Percentiles rank a stretch among this genome's conserved stretches.
Evolutionary conservation across 2,113 vertebrate genomes (phyloP).

Genomic region (Cyanoramphus novaezelandiae): DNA sequence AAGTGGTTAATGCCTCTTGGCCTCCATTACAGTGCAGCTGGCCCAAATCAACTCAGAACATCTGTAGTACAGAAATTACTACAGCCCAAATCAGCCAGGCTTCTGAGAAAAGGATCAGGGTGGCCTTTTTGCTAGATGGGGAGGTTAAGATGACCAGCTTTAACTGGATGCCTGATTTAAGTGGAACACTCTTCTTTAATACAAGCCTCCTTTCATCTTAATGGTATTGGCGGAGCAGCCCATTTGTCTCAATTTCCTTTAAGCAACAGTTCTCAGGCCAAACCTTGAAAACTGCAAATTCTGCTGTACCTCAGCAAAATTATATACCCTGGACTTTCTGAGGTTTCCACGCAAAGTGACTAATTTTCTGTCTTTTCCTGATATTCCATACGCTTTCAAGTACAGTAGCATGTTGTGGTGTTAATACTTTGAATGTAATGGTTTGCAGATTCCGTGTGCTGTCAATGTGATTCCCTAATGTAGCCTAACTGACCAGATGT

Average conservation of each 20-base stretch:
- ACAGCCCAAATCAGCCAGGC: neutral
- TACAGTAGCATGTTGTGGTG: neutral
- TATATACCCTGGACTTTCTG: neutral
- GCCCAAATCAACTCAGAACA: neutral
- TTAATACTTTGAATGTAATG: neutral
- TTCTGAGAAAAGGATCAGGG: neutral
- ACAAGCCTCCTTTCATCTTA: constrained; percentile 35
- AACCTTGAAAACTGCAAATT: constrained; percentile 23
- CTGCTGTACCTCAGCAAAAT: neutral
- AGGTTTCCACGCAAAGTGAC: neutral
- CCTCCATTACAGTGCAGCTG: neutral
- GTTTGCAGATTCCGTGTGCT: neutral
- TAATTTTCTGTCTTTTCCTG: neutral
- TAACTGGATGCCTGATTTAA: constrained; percentile 5
- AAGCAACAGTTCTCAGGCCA: neutral
- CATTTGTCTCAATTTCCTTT: constrained; percentile 62
- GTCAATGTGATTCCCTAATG: neutral
- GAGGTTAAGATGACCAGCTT: neutral
- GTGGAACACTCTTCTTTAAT: constrained; percentile 30
- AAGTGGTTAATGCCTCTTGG: constrained; percentile 10
- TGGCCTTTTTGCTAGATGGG: neutral
- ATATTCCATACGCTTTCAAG: neutral
- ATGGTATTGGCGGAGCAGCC: constrained; percentile 8
- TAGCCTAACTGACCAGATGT: neutral
- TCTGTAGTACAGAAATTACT: neutral